A percentile compares a stretch with the other conserved stretches of the same genome.
Conservation (phyloP, 2,888 invertebrate species). For the Artemia sinica region DNA sequence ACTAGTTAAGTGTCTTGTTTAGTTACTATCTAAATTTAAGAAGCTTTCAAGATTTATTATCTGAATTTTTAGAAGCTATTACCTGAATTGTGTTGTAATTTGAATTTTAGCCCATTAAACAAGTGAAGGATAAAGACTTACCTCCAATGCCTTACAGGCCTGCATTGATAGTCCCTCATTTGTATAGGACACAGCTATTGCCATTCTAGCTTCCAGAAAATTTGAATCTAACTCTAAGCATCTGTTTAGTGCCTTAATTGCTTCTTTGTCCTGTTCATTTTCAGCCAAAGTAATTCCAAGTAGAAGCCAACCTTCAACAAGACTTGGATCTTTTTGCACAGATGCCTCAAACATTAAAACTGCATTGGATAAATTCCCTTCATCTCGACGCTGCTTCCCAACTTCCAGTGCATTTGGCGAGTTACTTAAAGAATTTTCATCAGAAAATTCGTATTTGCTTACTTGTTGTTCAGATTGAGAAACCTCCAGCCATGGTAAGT, state of each 20-base stretch:
- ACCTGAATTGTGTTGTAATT: no score
- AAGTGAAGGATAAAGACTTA: conserved; percentile 25
- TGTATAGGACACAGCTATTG: conserved; percentile 80
- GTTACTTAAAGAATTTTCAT: conserved; percentile 68
- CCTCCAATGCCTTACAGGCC: conserved; percentile 58
- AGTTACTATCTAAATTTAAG: no score
- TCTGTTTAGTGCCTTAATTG: conserved; percentile 75
- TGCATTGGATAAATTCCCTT: conserved; percentile 84
- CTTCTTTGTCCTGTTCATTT: conserved; percentile 88
- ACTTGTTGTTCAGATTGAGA: not conserved
- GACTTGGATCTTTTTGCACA: conserved; percentile 58
- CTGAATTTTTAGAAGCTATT: no score
- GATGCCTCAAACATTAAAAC: conserved; percentile 92
- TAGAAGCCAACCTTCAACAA: conserved; percentile 66
- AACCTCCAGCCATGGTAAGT: not conserved
- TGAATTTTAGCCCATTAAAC: no score
- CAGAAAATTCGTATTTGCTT: conserved; percentile 48
- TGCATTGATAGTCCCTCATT: conserved; percentile 85
- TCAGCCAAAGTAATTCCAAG: conserved; percentile 80
- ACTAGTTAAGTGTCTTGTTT: no score
- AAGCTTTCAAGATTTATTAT: no score
- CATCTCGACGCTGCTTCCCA: conserved; percentile 60
- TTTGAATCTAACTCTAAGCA: conserved; percentile 60
- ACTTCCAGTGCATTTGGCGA: conserved; percentile 60
- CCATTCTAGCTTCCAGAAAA: conserved; percentile 67